Evolutionary conservation across 2,113 vertebrate species (phyloP), one percentile per base, ranked within the genome.

Genomic region (Pontoporia blainvillei): DNA sequence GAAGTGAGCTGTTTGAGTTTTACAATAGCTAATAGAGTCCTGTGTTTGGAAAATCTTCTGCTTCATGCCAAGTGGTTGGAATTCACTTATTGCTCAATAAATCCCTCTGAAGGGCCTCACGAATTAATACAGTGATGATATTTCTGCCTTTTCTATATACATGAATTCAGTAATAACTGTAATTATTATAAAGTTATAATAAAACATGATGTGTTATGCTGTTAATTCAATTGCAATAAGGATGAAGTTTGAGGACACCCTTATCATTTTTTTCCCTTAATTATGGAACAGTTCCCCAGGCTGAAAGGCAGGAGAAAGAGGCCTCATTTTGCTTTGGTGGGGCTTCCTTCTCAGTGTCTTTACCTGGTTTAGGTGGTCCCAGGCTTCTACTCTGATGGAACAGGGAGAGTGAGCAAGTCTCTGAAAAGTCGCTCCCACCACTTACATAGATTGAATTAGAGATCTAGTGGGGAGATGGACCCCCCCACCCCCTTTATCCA

Each of bases 131-230:
- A 97, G 95, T 84, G 94, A 98, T 97, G 96, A 97, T 96, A 97
- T 97, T 98, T 98, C 98, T 98, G 98, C 98, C 97, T 98, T 97
- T 96, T 97, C 97, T 96, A 98, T 97, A 98, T 97, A 98, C 97
- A 98, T 96, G 97, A 97, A 98, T 98, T 98, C 97, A 97, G 97
- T 98, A 98, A 98, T 98, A 98, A 98, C 97, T 97, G 97, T 98
- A 99, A 99, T 99, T 98, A 98, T 98, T 98, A 98, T 98, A 96
- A 98, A 97, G 97, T 98, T 98, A 98, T 94, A 98, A 96, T 98
- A 98, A 98, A 98, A 97, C 97, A 98, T 62, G 96, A 98, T 98
- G 96, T 97, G 98, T 98, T 98, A 81, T 20, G 90, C 96, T 97
- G 97, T 94, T 98, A 98, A 98, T 98, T 98, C 98, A 97, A 83